A percentile compares a stretch with the other conserved stretches of the same genome.
Conservation (phyloP, 2,888 invertebrate genomes). For the Pogonocherus hispidulus region DNA sequence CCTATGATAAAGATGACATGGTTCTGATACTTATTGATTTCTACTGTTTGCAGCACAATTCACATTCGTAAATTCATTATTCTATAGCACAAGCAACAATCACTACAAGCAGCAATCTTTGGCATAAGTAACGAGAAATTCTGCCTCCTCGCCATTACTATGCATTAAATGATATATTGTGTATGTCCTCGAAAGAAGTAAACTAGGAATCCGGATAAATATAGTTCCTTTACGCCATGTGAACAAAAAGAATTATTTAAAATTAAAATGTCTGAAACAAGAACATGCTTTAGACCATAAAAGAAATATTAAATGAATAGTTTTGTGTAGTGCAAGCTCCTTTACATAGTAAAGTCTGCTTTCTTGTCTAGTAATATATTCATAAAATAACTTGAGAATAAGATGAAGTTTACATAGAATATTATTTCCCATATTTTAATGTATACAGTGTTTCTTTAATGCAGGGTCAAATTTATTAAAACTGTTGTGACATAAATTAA, state of each 20-base stretch:
- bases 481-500: too few species aligned
- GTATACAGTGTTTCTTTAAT: background rate
- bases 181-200: background rate
- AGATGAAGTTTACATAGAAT: background rate
- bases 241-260: constrained; percentile 18
- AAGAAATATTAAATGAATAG: background rate
- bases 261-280: background rate
- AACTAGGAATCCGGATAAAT: background rate
- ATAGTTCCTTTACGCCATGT: background rate
- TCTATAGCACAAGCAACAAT: too few species aligned
- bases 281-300: background rate
- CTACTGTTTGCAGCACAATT: too few species aligned
- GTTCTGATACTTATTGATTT: too few species aligned
- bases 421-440: background rate
- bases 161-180: too few species aligned
- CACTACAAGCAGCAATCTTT: too few species aligned
- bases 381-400: background rate
- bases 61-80: too few species aligned
- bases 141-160: too few species aligned
- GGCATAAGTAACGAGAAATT: too few species aligned
- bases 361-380: background rate
- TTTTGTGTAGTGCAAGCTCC: background rate
- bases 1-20: too few species aligned
- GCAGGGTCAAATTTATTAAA: background rate
- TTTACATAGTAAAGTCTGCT: background rate